Conservation (phyloP, 2,888 invertebrate species). For the Drosophila austrosaltans region DNA sequence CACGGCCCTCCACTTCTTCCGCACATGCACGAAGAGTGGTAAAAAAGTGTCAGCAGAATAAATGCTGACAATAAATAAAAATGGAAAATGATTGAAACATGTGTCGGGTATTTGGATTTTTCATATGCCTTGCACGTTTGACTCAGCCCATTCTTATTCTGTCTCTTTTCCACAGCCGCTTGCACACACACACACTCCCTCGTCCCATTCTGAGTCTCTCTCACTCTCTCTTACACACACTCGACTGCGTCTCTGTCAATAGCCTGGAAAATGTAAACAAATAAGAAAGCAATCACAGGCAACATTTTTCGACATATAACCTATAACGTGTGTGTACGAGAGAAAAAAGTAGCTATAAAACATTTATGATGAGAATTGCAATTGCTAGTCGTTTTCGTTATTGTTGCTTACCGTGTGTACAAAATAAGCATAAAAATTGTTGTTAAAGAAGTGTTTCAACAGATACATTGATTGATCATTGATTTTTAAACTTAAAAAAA, state of each 20-base stretch:
- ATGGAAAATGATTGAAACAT: constrained; percentile 79
- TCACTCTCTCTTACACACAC: constrained; percentile 13
- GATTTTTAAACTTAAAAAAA: too few relatives aligned
- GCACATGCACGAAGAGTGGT: constrained; percentile 23
- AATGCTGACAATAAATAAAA: constrained; percentile 59
- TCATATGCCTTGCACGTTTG: constrained; percentile 71
- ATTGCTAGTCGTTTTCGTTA: background rate
- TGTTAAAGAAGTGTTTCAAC: constrained; percentile 38
- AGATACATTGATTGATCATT: background rate
- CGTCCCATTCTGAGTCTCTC: background rate
- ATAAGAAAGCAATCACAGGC: constrained; percentile 73
- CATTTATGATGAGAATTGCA: constrained; percentile 62
- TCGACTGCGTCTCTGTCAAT: constrained; percentile 52
- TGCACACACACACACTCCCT: background rate
- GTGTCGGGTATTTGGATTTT: constrained; percentile 61
- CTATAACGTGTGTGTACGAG: constrained; percentile 58
- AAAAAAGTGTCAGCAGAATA: constrained; percentile 56
- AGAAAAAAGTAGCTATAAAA: constrained; percentile 72
- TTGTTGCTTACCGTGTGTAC: background rate
- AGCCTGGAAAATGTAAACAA: constrained; percentile 71
- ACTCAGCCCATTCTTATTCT: background rate
- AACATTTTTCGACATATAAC: constrained; percentile 60
- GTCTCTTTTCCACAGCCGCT: background rate
- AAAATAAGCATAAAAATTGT: constrained; percentile 33
- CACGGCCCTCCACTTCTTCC: background rate